Evolutionary conservation across 1,140 invertebrate species (phyloP), one percentile per base, ranked within the genome.

Genomic region (Pseudomyrmex pallidus): DNA sequence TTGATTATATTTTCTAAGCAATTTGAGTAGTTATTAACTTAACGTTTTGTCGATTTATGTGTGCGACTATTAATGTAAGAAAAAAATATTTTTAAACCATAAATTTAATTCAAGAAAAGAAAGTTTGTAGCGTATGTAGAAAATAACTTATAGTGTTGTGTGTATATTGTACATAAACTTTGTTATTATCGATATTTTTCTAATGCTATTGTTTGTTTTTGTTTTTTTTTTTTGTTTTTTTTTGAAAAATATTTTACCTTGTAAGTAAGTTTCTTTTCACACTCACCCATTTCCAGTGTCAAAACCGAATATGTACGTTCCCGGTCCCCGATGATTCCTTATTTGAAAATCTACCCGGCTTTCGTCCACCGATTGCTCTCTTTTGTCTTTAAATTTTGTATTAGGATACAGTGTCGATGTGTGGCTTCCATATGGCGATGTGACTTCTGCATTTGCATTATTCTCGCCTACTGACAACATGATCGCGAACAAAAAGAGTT

Each of bases 281-380:
- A 57, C 93, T 96, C 95, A 98, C 97, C 97, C 97, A 93, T 96
- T 96, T 84, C 97, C 98, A 50, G 97, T 98, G 90, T 98, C 97
- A 92, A 96, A 98, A 83, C 97, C 97, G 93, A 98, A 98, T 92
- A 97, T 96, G 92, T 98, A 98, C 64, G 96, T 97, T 86, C 97
- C 95, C 1, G 97, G 97, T 57, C 97, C 97, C 70, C 96, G 95
- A 92, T 97, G 97, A 54, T 97, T 97, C 85, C 95, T 95, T 61
- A 96, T 94, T 90, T 96, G 95, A 92, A 95, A 95, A 82, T 95
- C 94, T 74, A 95, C 90, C 73, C 95, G 89, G 13, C 94, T 93
- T 4, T 92, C 93, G 62, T 92, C 67, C 1, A 89, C 63, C 1
- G 90, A 91, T 13, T 90, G 78, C 56, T 90, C 82, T n/a, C 12